Evolutionary conservation across 1,140 invertebrate genomes (phyloP).

Genomic region (Schlechtendalia chinensis): DNA sequence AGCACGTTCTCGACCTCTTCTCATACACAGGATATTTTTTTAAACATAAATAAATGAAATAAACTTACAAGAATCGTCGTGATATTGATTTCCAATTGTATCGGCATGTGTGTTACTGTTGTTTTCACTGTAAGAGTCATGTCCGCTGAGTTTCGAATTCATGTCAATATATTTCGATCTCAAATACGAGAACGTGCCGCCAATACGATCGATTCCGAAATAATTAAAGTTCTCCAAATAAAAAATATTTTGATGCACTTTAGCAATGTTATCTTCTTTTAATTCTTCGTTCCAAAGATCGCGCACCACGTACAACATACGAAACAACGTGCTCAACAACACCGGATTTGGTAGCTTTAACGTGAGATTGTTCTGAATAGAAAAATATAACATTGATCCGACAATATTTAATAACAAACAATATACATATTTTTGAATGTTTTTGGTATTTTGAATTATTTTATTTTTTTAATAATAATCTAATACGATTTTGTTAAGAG

Average conservation of each 20-base stretch:
- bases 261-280: background rate
- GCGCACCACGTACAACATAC: background rate
- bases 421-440: too few relatives aligned
- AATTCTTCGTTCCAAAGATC: slow-evolving; percentile 11
- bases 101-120: background rate
- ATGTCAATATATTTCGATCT: background rate
- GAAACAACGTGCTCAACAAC: slow-evolving; percentile 26
- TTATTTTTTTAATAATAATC: too few relatives aligned
- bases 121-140: background rate
- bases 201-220: slow-evolving; percentile 22
- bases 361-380: slow-evolving; percentile 15
- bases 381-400: too few relatives aligned
- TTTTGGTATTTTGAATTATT: too few relatives aligned
- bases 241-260: slow-evolving; percentile 29
- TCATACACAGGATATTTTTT: too few relatives aligned
- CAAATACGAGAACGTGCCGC: slow-evolving; percentile 14
- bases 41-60: too few relatives aligned
- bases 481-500: too few relatives aligned
- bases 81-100: too few relatives aligned
- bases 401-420: too few relatives aligned
- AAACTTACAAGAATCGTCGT: background rate
- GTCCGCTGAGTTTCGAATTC: background rate
- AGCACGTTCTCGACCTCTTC: too few relatives aligned
- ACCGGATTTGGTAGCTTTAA: slow-evolving; percentile 11
- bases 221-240: slow-evolving; percentile 14